phyloP scores from a whole-genome alignment of 2,888 invertebrate species.

The Therioaphis trifolii region DNA sequence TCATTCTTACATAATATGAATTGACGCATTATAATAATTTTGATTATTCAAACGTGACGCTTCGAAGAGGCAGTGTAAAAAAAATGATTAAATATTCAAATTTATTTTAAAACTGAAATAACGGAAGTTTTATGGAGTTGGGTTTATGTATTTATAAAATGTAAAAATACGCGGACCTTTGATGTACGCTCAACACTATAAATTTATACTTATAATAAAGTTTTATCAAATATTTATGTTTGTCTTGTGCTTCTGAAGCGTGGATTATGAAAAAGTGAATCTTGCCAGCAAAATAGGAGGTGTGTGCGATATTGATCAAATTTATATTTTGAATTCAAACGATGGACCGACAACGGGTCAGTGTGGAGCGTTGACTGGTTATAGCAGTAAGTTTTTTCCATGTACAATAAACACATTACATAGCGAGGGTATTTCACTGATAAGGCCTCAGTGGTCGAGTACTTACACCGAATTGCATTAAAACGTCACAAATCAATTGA shows the following conservation, averaged over 20 bases:
- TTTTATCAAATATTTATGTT: no score
- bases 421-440: no score
- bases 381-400: slow-evolving; percentile 68
- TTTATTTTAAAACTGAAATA: neutral
- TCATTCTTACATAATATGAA: neutral
- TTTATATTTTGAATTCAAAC: slow-evolving; percentile 68
- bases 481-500: neutral
- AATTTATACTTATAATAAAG: neutral
- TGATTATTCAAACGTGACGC: neutral
- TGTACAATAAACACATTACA: no score
- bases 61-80: no score
- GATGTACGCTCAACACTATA: neutral
- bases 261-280: slow-evolving; percentile 68
- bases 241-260: slow-evolving; percentile 64
- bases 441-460: no score
- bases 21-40: neutral
- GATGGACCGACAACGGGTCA: slow-evolving; percentile 69
- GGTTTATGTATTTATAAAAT: neutral
- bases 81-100: slow-evolving; percentile 31
- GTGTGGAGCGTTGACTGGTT: slow-evolving; percentile 69
- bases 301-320: slow-evolving; percentile 68
- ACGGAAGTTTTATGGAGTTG: neutral
- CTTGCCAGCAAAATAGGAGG: slow-evolving; percentile 68
- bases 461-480: neutral
- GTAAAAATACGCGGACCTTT: neutral